Evolutionary conservation across 2,888 invertebrate species (phyloP).

Genomic region (Furcula furcula): DNA sequence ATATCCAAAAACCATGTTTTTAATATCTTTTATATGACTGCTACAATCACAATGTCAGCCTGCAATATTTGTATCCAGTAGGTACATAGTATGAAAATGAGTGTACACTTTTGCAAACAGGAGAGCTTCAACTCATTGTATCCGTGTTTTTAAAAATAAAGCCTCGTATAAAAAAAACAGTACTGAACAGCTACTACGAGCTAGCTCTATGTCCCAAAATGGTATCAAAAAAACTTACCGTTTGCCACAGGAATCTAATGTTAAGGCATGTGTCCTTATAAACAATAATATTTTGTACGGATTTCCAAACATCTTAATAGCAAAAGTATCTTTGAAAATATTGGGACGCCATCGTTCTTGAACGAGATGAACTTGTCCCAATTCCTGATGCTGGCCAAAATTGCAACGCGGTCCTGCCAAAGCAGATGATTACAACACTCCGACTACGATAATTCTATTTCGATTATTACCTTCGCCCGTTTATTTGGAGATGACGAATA

Average conservation of each 20-base stretch:
- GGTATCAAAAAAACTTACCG: too few species aligned
- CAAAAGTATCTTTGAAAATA: not conserved
- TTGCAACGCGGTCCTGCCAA: constrained; percentile 58
- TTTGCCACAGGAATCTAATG: too few species aligned
- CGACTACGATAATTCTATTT: constrained; percentile 76
- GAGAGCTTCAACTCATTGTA: too few species aligned
- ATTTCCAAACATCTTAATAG: too few species aligned
- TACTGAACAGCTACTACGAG: too few species aligned
- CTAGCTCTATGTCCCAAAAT: too few species aligned
- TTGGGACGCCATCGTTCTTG: not conserved
- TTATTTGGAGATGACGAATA: constrained; percentile 79
- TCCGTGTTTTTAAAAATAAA: too few species aligned
- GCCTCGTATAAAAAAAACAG: too few species aligned
- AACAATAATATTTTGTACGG: too few species aligned
- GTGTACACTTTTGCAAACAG: too few species aligned
- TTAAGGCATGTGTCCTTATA: too few species aligned
- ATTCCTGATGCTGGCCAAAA: constrained; percentile 56
- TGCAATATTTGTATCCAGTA: constrained; percentile 9
- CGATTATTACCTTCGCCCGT: constrained; percentile 79
- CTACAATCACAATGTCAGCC: constrained; percentile 16
- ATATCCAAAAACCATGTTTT: constrained; percentile 8
- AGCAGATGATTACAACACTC: constrained; percentile 69
- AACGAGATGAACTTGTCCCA: constrained; percentile 35
- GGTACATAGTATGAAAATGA: too few species aligned
- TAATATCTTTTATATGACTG: constrained; percentile 20